Base-by-base conservation (phyloP, 2,888 invertebrate species). In the Tuta absoluta region DNA sequence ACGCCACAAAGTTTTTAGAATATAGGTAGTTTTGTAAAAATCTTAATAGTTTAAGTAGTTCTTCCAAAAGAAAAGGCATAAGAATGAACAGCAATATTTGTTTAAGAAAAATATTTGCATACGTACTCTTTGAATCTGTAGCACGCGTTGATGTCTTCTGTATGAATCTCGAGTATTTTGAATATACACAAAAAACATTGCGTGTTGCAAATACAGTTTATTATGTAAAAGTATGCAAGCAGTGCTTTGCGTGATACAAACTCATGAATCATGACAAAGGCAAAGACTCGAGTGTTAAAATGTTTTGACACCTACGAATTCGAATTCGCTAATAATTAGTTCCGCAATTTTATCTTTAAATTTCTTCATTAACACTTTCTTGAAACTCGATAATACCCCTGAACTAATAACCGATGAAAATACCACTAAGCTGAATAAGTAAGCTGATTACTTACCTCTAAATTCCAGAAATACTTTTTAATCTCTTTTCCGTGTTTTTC, bases 221-320 rank as follows among this genome's bases (percentile, higher is more conserved):
- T 63, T 63, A 63, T 63, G 63, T 45, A 63, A 63, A 57, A 57
- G 63, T 63, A 53, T 45, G 60, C 60, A 60, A 59, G 59, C 17
- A 17, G 8, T 24, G 12, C 2, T 53, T 12, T 24, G 17, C 51
- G 51, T 56, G 37, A 17, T 38, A 8, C 0, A 19, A 37, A 58
- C 58, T 12, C 8, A 38, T 58, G 58, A 58, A 58, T 58, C 58
- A 58, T 12, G 1, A 28, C 5, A 28, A 28, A n/a, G 33, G 12
- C 19, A 17, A 37, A 24, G 24, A 53, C 19, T 21, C 49, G 19
- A 21, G 21, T 28, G 12, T 12, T 51, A 7, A 56, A 56, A 56
- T 24, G 5, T 24, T 56, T 56, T 33, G 28, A 28, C 28, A 56
- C 28, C 28, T 56, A 24, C n/a, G 12, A 51, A 51, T 51, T 11